Evolutionary conservation across 2,888 invertebrate species (phyloP).

Genomic region (Pristionchus fissidentatus): DNA sequence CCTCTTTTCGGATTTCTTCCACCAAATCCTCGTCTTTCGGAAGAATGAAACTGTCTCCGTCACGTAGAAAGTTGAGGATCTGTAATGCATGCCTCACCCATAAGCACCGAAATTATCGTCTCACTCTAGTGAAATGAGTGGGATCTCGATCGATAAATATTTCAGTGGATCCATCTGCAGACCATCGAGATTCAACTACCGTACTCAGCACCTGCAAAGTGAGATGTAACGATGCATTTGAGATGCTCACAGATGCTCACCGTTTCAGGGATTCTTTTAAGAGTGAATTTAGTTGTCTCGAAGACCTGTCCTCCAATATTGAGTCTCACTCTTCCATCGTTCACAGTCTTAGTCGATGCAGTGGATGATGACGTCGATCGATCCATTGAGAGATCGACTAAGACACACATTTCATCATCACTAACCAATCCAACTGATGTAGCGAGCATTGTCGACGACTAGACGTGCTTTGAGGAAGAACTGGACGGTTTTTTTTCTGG

Average conservation of each 20-base stretch:
- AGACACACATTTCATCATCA: no score
- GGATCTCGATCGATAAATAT: constrained; percentile 71
- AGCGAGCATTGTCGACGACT: no score
- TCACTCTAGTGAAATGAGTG: constrained; percentile 61
- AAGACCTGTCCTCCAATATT: constrained; percentile 70
- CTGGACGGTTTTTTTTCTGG: no score
- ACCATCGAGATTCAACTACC: constrained; percentile 65
- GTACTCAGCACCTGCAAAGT: constrained; percentile 65
- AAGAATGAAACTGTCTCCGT: constrained; percentile 61
- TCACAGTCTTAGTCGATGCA: neutral
- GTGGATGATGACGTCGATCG: constrained; percentile 21
- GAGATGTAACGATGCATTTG: constrained; percentile 23
- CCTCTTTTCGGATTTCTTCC: constrained; percentile 67
- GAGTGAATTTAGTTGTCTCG: constrained; percentile 65
- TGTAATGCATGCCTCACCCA: neutral
- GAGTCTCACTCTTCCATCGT: constrained; percentile 56
- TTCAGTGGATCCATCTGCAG: constrained; percentile 51
- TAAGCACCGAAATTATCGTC: neutral
- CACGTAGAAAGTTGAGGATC: constrained; percentile 66
- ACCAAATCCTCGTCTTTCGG: constrained; percentile 61
- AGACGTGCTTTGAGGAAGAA: no score
- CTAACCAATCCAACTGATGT: no score
- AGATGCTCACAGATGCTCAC: neutral
- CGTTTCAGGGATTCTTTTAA: constrained; percentile 61
- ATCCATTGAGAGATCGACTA: neutral